Evolutionary conservation across 1,140 invertebrate species (phyloP).

Genomic region (Nautilus pompilius): DNA sequence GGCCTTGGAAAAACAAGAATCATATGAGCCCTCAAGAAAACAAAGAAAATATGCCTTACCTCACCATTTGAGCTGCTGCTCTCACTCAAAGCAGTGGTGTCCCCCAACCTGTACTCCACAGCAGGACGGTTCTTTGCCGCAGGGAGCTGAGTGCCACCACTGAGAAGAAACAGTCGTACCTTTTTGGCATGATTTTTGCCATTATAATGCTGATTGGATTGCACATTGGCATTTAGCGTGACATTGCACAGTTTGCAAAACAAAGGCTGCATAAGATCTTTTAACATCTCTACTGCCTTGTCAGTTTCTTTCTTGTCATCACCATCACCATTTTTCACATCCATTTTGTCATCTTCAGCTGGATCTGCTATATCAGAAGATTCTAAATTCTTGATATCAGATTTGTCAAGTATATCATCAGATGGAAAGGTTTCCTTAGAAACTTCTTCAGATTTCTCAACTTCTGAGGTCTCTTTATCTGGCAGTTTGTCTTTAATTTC

Average conservation of each 20-base stretch:
- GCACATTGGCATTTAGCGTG: constrained; percentile 23
- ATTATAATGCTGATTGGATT: constrained; percentile 33
- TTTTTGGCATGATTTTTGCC: constrained; percentile 41
- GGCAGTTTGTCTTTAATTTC: too few species aligned
- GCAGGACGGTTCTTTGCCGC: background rate
- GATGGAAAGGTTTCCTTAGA: too few species aligned
- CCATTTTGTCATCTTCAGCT: too few species aligned
- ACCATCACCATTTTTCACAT: background rate
- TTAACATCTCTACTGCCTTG: constrained; percentile 18
- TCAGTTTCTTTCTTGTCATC: background rate
- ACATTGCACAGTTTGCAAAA: constrained; percentile 36
- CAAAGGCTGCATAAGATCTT: constrained; percentile 30
- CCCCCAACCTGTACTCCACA: background rate
- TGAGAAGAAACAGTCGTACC: constrained; percentile 21
- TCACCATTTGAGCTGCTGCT: background rate
- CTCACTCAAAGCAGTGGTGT: background rate
- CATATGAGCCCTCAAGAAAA: background rate
- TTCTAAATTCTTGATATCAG: too few species aligned
- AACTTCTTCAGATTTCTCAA: too few species aligned
- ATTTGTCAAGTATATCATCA: too few species aligned
- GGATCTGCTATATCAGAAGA: too few species aligned
- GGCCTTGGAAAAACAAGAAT: too few species aligned
- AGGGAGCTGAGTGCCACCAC: background rate
- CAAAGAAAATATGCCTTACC: background rate
- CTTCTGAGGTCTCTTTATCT: too few species aligned